Base-by-base conservation (phyloP, 2,113 vertebrate genomes). In the Podarcis raffonei region DNA sequence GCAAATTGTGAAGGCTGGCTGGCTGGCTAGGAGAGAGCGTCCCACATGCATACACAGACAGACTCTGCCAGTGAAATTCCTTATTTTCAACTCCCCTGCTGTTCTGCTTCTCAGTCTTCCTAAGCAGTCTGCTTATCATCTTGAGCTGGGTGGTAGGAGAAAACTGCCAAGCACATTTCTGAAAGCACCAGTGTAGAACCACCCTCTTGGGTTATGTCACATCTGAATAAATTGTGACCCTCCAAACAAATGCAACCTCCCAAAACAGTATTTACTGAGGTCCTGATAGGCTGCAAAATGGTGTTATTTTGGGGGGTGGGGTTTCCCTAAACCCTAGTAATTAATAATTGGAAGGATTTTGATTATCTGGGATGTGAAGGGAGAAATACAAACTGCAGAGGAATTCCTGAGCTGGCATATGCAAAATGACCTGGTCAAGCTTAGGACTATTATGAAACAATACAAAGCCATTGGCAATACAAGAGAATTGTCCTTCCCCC, bases 51-150 rank as follows among this genome's bases (percentile, higher is more conserved):
- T 7, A 27, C 5, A 71, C 69, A 20, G 18, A 62, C 8, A 4
- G 27, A 0, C 42, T 78, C 53, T 89, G 48, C 2, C 39, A 13
- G 53, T 57, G 18, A 27, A 68, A 5, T 6, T 81, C 53, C 48
- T 53, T 23, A 62, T 48, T 84, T 37, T 0, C 0, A 80, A 32
- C 20, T 3, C 0, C 8, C 23, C 23, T 87, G 57, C 53, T 32
- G 5, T 80, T 72, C 81, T 84, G 3, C 12, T 25, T 5, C 3
- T 27, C 11, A 32, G 12, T 22, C 12, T 20, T 89, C 62, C 25
- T 0, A 0, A 35, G 27, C 35, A 53, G n/a, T 0, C 0, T 3
- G 0, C 2, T 20, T 22, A 4, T 27, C n/a, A 62, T 6, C 0
- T 0, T 39, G 69, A 2, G 11, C 39, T 65, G 12, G 66, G 13